phyloP scores from a whole-genome alignment of 2,797 vertebrate species.

The Acanthurus leucopareius region DNA sequence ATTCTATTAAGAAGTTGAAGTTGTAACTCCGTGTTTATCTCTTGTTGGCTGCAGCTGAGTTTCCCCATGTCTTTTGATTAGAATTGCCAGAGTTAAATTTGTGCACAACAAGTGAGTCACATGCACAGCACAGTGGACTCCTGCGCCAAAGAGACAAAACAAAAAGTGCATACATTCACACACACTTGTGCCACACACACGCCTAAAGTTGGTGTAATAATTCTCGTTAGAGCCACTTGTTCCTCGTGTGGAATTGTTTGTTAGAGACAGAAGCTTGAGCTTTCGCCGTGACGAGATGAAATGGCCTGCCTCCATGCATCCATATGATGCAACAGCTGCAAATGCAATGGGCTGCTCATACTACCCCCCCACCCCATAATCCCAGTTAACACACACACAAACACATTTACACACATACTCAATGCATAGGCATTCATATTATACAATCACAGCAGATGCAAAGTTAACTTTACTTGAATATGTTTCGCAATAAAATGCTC shows the following conservation, averaged over 20 bases:
- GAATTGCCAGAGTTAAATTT: slow-evolving; percentile 62
- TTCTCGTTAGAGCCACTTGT: slow-evolving; percentile 67
- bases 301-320: slow-evolving; percentile 39
- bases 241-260: slow-evolving; percentile 62
- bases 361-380: background rate
- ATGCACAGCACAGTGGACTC: slow-evolving; percentile 40
- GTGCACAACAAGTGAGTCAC: slow-evolving; percentile 58
- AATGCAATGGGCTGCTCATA: slow-evolving; percentile 16
- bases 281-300: slow-evolving; percentile 55
- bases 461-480: slow-evolving; percentile 27
- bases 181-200: background rate
- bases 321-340: slow-evolving; percentile 63
- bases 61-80: slow-evolving; percentile 70
- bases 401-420: slow-evolving; percentile 4
- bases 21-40: slow-evolving; percentile 62
- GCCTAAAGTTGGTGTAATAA: slow-evolving; percentile 23
- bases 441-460: slow-evolving; percentile 28
- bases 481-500: slow-evolving; percentile 22
- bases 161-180: background rate
- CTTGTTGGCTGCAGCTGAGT: slow-evolving; percentile 72
- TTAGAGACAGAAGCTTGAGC: slow-evolving; percentile 43
- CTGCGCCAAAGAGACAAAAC: slow-evolving; percentile 15
- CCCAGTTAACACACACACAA: background rate
- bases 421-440: background rate
- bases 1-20: slow-evolving; percentile 53